Evolutionary conservation across 92 coral and sea anemone species (phyloP), one percentile per base, ranked within the genome.

Genomic region (Parazoanthus atlanticus): DNA sequence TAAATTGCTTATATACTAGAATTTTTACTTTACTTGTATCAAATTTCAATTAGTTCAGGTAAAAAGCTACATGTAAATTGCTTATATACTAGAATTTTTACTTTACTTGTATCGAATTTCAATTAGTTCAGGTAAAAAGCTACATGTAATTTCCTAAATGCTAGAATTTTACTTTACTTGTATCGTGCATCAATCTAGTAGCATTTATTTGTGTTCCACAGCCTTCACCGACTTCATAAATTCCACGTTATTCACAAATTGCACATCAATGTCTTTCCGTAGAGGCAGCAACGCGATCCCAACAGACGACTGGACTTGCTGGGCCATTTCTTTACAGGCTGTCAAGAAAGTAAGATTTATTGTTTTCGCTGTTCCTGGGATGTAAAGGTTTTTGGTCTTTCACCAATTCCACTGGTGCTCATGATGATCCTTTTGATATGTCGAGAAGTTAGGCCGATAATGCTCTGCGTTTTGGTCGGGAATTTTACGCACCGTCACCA

Each of bases 221-320:
- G 1, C 52, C 52, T 46, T 46, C 11, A 9, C 10, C 2, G 26
- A 61, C 28, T 16, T 61, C 8, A 41, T 25, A 15, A 28, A 58
- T 66, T 56, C 80, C 26, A 1, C 12, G 7, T 25, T 19, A 13
- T n/a, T 2, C 25, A 0, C 23, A 10, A 21, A 43, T 67, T 2
- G 26, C 2, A 64, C 34, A 23, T 11, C 30, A 29, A 31, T 10
- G 54, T 47, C 40, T 36, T 52, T 41, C 36, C 64, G 13, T 66
- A 97, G 99, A 94, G 94, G 69, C 86, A 76, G 36, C 96, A 94
- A 74, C 96, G 98, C 56, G 93, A 97, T 61, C 97, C 95, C n/a
- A 58, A 81, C 13, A 88, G 91, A 66, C 88, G 91, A 76, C 88
- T 92, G 73, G 95, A 95, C 49, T 84, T 97, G 75, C 76, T 95